These are phyloP conservation scores for Himalopsyche anomala DNA, from an alignment of 2,888 invertebrate genomes.

Conservation along the genomic window DNA sequence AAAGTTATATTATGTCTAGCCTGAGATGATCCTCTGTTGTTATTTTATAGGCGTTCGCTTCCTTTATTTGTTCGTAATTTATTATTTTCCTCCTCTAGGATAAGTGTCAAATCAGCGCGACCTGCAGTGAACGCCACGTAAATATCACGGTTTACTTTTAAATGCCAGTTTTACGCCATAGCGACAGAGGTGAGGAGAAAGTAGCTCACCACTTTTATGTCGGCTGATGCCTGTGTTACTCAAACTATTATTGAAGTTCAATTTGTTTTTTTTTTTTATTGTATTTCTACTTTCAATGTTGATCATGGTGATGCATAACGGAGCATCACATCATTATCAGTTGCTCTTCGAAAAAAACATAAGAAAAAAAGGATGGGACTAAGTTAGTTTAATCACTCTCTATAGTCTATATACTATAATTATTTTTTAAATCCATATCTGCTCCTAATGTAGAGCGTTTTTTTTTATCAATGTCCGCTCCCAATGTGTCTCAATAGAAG, in stretches of 20 bases:
- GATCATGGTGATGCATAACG: no score
- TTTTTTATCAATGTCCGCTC: no score
- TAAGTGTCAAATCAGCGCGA: constrained; percentile 22
- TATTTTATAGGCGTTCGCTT: constrained; percentile 9
- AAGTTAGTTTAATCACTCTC: no score
- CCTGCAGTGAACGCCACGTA: constrained; percentile 29
- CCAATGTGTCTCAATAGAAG: no score
- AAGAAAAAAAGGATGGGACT: no score
- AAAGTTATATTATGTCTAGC: background rate
- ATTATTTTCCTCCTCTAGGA: constrained; percentile 2
- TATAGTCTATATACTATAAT: no score
- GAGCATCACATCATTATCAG: no score
- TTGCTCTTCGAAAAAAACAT: no score
- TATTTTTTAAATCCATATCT: no score
- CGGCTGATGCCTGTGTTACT: background rate
- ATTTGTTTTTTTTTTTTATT: background rate
- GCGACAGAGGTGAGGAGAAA: background rate
- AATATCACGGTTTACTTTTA: constrained; percentile 42
- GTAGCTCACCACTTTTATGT: constrained; percentile 28
- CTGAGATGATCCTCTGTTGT: constrained; percentile 1
- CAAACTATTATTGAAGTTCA: background rate
- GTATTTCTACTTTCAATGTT: background rate
- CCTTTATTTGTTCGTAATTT: constrained; percentile 19
- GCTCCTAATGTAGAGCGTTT: no score
- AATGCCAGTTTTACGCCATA: constrained; percentile 40